phyloP scores from a whole-genome alignment of 1,140 invertebrate genomes.

The Gonatopus flavifemur region DNA sequence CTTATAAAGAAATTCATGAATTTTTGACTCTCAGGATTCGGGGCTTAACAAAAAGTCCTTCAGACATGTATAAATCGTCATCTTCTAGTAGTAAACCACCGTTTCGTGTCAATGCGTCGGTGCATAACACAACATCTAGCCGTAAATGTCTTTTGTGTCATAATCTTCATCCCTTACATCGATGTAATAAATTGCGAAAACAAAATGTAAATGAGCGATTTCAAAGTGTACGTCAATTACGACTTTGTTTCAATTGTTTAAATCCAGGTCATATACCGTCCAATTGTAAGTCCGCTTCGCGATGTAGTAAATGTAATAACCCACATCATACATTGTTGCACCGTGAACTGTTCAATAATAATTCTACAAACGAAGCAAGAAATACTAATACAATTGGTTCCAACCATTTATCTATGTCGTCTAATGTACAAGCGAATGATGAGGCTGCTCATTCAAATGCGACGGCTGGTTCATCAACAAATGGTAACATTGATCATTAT shows the following conservation, averaged over 20 bases:
- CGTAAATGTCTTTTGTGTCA: not conserved
- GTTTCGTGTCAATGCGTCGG: not conserved
- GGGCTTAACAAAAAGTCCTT: not conserved
- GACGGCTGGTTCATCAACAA: too few species aligned
- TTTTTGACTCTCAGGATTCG: not conserved
- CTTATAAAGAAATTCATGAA: not conserved
- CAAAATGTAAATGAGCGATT: not conserved
- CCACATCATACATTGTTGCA: conserved; percentile 19
- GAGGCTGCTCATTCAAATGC: not conserved
- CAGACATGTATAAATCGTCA: too few species aligned
- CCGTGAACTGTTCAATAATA: not conserved
- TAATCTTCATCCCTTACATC: not conserved
- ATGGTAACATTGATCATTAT: too few species aligned
- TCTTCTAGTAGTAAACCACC: not conserved
- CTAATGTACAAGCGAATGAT: too few species aligned
- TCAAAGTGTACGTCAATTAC: not conserved
- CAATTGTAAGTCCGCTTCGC: not conserved
- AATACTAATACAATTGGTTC: too few species aligned
- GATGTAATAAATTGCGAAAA: not conserved
- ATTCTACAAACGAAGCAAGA: not conserved
- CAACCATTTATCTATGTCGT: too few species aligned
- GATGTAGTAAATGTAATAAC: conserved; percentile 9
- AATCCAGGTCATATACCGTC: not conserved
- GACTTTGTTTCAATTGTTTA: conserved; percentile 1
- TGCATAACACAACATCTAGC: not conserved